A percentile compares a stretch with the other conserved stretches of the same genome.
Evolutionary conservation across 1,140 invertebrate species (phyloP).

Genomic region (Sycophaga agraensis): DNA sequence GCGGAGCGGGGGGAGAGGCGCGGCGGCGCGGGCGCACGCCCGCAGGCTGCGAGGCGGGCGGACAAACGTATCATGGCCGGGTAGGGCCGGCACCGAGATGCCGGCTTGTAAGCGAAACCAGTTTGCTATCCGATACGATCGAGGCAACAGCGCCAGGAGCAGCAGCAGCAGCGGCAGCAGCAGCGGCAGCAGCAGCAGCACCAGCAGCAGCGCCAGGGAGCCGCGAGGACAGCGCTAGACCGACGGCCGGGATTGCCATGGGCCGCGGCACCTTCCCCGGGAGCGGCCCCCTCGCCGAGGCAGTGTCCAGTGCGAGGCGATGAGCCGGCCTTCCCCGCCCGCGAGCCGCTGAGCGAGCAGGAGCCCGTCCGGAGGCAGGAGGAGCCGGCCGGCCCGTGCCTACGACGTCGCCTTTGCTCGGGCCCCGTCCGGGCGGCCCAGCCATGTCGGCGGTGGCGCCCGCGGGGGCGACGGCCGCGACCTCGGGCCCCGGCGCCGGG

Average conservation of each 20-base stretch:
- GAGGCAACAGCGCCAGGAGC: conserved; percentile 38
- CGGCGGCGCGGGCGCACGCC: neutral
- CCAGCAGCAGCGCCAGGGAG: conserved; percentile 17
- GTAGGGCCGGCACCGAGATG: conserved; percentile 56
- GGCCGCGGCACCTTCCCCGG: too few species aligned
- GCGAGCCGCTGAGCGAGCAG: too few species aligned
- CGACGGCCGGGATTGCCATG: neutral
- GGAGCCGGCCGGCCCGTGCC: too few species aligned
- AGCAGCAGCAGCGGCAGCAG: conserved; percentile 14
- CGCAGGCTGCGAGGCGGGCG: conserved; percentile 21
- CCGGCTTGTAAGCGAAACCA: conserved; percentile 59
- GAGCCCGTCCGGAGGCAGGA: too few species aligned
- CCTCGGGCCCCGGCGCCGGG: conserved; percentile 41
- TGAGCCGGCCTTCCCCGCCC: too few species aligned
- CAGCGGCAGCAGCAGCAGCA: conserved; percentile 1
- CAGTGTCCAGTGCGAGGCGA: too few species aligned
- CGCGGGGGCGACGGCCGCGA: conserved; percentile 41
- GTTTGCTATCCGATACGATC: conserved; percentile 60
- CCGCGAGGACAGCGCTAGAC: neutral
- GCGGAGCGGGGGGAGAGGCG: neutral
- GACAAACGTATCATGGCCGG: conserved; percentile 58
- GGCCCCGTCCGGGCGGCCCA: neutral
- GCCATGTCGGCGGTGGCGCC: conserved; percentile 53
- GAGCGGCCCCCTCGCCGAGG: too few species aligned
- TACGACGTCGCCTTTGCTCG: too few species aligned